Evolutionary conservation across 2,797 vertebrate species (phyloP).

Genomic region (Molossus alvarezi): DNA sequence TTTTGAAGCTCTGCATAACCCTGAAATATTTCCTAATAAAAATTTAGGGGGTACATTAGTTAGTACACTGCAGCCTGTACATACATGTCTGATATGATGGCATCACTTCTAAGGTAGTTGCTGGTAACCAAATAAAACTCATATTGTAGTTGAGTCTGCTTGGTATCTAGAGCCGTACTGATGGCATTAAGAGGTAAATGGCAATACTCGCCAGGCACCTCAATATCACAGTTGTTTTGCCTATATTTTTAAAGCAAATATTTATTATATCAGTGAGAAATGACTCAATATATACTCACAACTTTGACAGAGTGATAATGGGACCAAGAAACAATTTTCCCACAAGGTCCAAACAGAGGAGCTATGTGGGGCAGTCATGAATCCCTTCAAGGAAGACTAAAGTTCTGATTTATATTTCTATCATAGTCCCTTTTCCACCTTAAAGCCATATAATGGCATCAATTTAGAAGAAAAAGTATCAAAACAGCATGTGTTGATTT

Average conservation of each 20-base stretch:
- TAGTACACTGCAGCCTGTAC: not conserved
- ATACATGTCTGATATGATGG: not conserved
- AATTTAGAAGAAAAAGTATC: slow-evolving; percentile 24
- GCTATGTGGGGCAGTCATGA: slow-evolving; percentile 23
- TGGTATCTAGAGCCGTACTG: slow-evolving; percentile 16
- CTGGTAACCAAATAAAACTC: slow-evolving; percentile 60
- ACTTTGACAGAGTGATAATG: not conserved
- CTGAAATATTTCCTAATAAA: slow-evolving; percentile 58
- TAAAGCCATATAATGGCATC: slow-evolving; percentile 50
- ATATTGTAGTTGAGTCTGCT: slow-evolving; percentile 2
- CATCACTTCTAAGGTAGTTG: slow-evolving; percentile 59
- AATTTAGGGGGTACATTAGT: not conserved
- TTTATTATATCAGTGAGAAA: slow-evolving; percentile 43
- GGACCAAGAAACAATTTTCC: slow-evolving; percentile 41
- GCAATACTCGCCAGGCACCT: slow-evolving; percentile 11
- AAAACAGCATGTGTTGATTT: slow-evolving; percentile 67
- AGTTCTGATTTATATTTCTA: slow-evolving; percentile 39
- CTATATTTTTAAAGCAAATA: slow-evolving; percentile 65
- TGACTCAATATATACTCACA: not conserved
- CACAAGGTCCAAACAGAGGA: not conserved
- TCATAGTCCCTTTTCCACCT: not conserved
- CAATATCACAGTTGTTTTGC: slow-evolving; percentile 35
- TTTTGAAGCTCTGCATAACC: slow-evolving; percentile 55
- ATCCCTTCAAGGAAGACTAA: not conserved
- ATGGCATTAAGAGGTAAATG: not conserved